A percentile compares a stretch with the other conserved stretches of the same genome.
Conservation (phyloP, 2,797 vertebrate species). For the Selene dorsalis region DNA sequence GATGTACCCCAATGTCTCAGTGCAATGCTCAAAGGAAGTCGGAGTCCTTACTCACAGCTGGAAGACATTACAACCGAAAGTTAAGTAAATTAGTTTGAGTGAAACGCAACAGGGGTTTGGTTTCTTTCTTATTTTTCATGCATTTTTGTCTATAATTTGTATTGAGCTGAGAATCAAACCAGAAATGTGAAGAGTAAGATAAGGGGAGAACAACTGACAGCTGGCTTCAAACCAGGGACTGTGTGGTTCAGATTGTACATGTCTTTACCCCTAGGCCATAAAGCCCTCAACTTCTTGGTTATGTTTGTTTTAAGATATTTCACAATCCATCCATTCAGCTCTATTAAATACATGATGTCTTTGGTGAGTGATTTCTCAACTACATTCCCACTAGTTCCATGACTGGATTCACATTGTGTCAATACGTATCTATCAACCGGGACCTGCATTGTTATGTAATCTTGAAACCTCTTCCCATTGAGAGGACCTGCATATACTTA, state of each 20-base stretch:
- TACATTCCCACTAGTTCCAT: background rate
- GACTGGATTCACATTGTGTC: background rate
- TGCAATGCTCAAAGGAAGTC: background rate
- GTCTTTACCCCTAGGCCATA: background rate
- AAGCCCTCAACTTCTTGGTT: background rate
- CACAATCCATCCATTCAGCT: constrained; percentile 23
- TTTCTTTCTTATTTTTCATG: background rate
- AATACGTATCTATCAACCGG: background rate
- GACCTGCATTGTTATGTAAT: background rate
- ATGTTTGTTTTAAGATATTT: constrained; percentile 18
- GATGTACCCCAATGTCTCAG: background rate
- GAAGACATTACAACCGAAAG: background rate
- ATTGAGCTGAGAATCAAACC: background rate
- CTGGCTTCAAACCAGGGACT: background rate
- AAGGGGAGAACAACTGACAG: background rate
- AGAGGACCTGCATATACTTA: background rate
- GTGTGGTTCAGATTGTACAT: constrained; percentile 1
- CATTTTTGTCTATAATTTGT: background rate
- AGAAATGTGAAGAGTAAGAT: background rate
- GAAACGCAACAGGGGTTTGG: background rate
- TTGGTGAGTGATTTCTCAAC: background rate
- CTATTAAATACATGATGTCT: background rate
- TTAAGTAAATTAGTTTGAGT: background rate
- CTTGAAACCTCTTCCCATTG: background rate
- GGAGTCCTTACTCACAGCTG: background rate